Base-by-base conservation (phyloP, 2,888 invertebrate genomes). In the Drosophila longiperda region DNA sequence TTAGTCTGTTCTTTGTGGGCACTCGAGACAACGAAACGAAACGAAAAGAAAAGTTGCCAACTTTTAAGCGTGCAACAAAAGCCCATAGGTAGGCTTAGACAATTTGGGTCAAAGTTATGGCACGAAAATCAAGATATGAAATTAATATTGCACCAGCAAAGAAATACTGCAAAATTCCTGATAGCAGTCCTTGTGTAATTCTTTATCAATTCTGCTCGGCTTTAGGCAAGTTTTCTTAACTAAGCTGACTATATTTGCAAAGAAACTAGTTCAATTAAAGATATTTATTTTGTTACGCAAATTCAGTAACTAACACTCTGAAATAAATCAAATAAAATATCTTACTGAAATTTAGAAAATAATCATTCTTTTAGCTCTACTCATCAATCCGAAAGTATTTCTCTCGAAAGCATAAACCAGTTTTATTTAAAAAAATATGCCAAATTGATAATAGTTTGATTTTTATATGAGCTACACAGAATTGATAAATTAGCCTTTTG, bases 101-200 rank as follows among this genome's bases (percentile, higher is more conserved):
- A 80, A 85, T 87, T 83, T 89, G 70, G 86, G 88, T 88, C 90
- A 80, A 82, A 80, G 82, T 73, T 79, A 79, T 78, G 82, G 78
- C 82, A 84, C 68, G 73, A 70, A 82, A 82, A 89, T 89, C 90
- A 77, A 89, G 89, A 88, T 89, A 82, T 65, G 73, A 86, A 80
- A 88, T 89, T 89, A 89, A 85, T 85, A 87, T 80, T 77, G 71
- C 80, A 85, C 52, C 58, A 63, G 48, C 73, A 82, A 70, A 76
- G 85, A 79, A 45, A 59, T 75, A 69, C 58, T 62, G 60, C 49
- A 61, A 50, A 42, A 55, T 49, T 9, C 38, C 36, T 12, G 38
- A 42, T 12, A 17, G 23, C 9, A 36, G 15, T 15, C 23, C 20
- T 45, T 45, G 8, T 23, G 15, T 23, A 45, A 45, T 23, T 8